Base-by-base conservation (phyloP, 2,888 invertebrate species). In the Pharmacophagus antenor region DNA sequence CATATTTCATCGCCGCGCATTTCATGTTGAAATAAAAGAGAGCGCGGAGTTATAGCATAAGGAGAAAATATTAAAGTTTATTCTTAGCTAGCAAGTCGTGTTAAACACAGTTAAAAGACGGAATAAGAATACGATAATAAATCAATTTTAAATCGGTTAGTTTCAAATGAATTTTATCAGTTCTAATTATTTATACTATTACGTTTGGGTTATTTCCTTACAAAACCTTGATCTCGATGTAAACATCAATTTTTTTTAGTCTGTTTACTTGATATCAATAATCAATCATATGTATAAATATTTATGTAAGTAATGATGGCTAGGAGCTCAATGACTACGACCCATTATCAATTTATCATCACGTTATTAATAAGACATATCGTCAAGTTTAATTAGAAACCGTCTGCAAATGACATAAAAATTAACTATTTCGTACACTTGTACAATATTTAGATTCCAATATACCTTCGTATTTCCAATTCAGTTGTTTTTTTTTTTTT, bases 141-240 rank as follows among this genome's bases (percentile, higher is more conserved):
- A 3, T 47, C 15, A 21, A 47, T 21, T 21, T 22, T 15, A 47
- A 47, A 5, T 47, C 20, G 21, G 10, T 47, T 47, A 4, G 21
- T 47, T 21, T 21, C 21, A 8, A 23, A 48, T 48, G 23, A 23
- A 17, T 23, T 23, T 48, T 48, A 23, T 48, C 22, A 25, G 18
- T 15, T 10, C 10, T n/a, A 48, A 25, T 48, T 25, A 25, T 17
- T 48, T 23, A 7, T 48, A 23, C 0, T 22, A 25, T 48, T 48
- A 22, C 20, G 12, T 10, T 37, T 46, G 8, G 44, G 44, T 44
- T 46, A 54, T 25, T 46, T 54, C 46, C 53, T n/a, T 10, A 20
- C 7, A 57, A 57, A 27, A 10, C 47, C 51, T 23, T 41, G 48
- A 44, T 6, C 20, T 18, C n/a, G 37, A 37, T 37, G 15, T n/a